phyloP scores from a whole-genome alignment of 2,797 vertebrate genomes.

The Cichlasoma orientale region DNA sequence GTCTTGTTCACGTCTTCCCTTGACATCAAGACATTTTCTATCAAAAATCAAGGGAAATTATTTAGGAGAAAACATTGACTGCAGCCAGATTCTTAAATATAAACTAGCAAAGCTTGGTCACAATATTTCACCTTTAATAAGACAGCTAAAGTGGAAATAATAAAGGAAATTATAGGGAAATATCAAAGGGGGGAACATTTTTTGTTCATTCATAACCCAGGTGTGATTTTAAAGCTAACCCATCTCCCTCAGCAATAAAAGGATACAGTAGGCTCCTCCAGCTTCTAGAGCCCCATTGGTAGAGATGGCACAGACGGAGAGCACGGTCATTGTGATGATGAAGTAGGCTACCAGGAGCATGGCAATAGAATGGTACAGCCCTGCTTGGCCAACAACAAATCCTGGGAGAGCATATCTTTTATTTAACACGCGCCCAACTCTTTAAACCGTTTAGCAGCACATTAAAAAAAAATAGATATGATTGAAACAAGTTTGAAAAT shows the following conservation, averaged over 20 bases:
- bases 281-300: slow-evolving; percentile 91
- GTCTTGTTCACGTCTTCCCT: neutral
- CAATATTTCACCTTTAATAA: neutral
- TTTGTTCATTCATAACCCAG: neutral
- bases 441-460: neutral
- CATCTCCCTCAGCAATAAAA: slow-evolving; percentile 51
- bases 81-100: neutral
- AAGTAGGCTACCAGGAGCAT: slow-evolving; percentile 90
- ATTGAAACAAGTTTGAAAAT: neutral
- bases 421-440: neutral
- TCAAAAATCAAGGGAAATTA: neutral
- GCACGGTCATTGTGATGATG: slow-evolving; percentile 92
- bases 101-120: neutral
- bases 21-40: neutral
- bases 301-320: slow-evolving; percentile 91
- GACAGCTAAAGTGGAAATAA: neutral
- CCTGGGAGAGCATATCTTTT: slow-evolving; percentile 48
- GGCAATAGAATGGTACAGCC: slow-evolving; percentile 84
- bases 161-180: neutral
- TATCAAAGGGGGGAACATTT: neutral
- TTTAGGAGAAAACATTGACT: neutral
- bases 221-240: neutral
- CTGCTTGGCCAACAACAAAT: slow-evolving; percentile 88
- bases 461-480: no score
- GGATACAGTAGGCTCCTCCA: slow-evolving; percentile 93